Base-by-base conservation (phyloP, 2,113 vertebrate species). In the Centropus bengalensis region DNA sequence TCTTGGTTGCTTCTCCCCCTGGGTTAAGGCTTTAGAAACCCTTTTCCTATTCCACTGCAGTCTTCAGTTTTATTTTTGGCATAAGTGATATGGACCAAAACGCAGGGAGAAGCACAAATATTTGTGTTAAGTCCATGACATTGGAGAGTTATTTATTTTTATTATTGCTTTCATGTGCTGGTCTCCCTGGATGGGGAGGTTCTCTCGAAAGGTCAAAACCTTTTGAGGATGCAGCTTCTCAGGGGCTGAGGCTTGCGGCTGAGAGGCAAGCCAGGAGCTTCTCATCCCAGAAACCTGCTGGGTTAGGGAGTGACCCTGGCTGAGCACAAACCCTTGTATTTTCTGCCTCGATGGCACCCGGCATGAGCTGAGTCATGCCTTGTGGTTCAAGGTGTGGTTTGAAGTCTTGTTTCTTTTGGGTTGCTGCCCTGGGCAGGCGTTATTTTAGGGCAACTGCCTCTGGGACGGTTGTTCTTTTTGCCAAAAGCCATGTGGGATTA, bases 301-400 rank as follows among this genome's bases (percentile, higher is more conserved):
- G 2, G n/a, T 76, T 49, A 59, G 71, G 91, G 75, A 85, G 79
- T 62, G 36, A 82, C 69, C 45, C 75, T 87, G 87, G 74, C 79
- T 6, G 12, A 68, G n/a, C 55, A 54, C 13, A 18, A 93, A 28
- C 27, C 49, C 47, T 70, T 56, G 7, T 52, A 5, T 88, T 89
- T 89, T 73, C 66, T 80, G 82, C 80, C 56, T 81, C 74, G 82
- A 26, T 88, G 79, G 49, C 68, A 93, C 28, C 8, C 30, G 33
- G 27, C 63, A 55, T 9, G 56, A 78, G 83, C 88, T 92, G 91
- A 95, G 85, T 89, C 89, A 93, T 70, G 63, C 36, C 36, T 78
- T 70, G 55, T 91, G 89, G 63, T 22, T 79, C 62, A 56, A 96
- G 94, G 94, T 94, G 93, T 68, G 89, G 95, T 85, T 86, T 68